Evolutionary conservation across 2,888 invertebrate genomes (phyloP).

Genomic region (Mythimna impura): DNA sequence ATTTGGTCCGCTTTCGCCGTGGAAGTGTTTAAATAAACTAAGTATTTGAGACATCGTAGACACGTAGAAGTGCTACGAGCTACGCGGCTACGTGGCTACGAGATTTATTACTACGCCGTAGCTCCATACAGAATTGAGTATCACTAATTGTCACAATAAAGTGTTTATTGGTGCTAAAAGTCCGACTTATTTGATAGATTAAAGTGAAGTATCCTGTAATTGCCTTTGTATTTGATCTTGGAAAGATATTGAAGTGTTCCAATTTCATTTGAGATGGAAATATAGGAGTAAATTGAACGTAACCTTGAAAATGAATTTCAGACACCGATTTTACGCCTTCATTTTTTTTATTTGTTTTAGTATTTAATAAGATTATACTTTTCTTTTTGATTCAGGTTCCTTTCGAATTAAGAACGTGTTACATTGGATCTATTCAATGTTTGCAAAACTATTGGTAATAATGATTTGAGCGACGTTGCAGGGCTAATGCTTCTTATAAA

Average conservation of each 20-base stretch:
- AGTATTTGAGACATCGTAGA: conserved; percentile 65
- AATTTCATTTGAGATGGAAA: conserved; percentile 21
- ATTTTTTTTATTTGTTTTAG: background rate
- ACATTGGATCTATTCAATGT: background rate
- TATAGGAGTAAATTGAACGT: conserved; percentile 11
- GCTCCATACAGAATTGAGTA: conserved; percentile 68
- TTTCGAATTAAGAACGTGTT: background rate
- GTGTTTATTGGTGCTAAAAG: conserved; percentile 63
- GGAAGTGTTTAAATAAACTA: conserved; percentile 66
- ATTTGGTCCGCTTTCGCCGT: conserved; percentile 50
- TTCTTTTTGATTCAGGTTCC: background rate
- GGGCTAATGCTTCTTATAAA: background rate
- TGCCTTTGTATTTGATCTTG: conserved; percentile 44
- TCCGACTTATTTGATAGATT: conserved; percentile 51
- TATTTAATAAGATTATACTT: background rate
- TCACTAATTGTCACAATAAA: conserved; percentile 68
- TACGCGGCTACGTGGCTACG: conserved; percentile 71
- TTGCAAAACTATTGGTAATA: background rate
- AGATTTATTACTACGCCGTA: conserved; percentile 79
- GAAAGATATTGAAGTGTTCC: conserved; percentile 18
- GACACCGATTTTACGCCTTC: background rate
- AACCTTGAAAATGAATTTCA: conserved; percentile 19
- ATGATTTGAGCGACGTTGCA: background rate
- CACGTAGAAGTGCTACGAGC: conserved; percentile 67
- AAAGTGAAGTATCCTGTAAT: conserved; percentile 59